These are phyloP conservation scores for Propsilocerus akamusi DNA, from an alignment of 1,140 invertebrate species.

Conservation along the genomic window DNA sequence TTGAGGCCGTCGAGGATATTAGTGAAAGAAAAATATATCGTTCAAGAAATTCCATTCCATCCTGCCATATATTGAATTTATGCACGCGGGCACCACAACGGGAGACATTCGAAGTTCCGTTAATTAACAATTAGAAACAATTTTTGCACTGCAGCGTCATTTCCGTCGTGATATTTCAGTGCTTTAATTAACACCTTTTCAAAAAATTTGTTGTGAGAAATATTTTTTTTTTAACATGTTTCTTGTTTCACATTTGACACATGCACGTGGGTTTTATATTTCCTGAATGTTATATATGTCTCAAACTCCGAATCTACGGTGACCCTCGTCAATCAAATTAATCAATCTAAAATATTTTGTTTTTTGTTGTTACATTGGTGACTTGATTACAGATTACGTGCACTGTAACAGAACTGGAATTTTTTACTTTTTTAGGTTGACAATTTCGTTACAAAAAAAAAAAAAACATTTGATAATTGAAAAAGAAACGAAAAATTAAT, in stretches of 20 bases:
- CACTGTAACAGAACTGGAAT: not conserved
- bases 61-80: too few species aligned
- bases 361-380: too few species aligned
- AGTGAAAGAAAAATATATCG: too few species aligned
- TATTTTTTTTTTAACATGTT: not conserved
- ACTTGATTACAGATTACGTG: too few species aligned
- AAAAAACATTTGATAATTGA: not conserved
- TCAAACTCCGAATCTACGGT: not conserved
- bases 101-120: not conserved
- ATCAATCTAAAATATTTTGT: conserved; percentile 3
- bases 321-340: conserved; percentile 3
- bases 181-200: not conserved
- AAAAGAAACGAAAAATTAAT: too few species aligned
- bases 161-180: not conserved
- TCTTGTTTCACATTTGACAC: not conserved
- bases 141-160: not conserved
- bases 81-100: not conserved
- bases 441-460: not conserved
- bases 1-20: too few species aligned
- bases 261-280: not conserved
- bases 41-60: too few species aligned
- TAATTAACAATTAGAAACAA: not conserved
- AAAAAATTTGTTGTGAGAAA: not conserved
- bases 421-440: not conserved
- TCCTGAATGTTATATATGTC: conserved; percentile 1